Evolutionary conservation across 2,888 invertebrate genomes (phyloP), one percentile per base, ranked within the genome.

Genomic region (Amorpha juglandis): DNA sequence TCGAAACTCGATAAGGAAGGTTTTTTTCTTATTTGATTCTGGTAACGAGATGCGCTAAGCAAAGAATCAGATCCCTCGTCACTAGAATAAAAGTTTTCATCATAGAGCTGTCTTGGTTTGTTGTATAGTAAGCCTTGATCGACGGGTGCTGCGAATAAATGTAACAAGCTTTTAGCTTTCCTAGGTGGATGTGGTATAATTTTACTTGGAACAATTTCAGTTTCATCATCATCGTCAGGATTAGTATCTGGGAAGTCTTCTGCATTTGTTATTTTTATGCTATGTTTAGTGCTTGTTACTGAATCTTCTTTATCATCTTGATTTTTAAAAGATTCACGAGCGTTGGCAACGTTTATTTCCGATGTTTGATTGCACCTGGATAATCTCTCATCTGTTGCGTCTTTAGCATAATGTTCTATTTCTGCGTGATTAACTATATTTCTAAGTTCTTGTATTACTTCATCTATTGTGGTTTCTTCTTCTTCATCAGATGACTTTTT

Each of bases 371-470:
- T 91, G 70, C 88, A 90, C 70, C 88, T 87, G 8, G 89, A 88
- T 48, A 90, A 87, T 64, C 85, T 84, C 55, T 83, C 83, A 63
- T 91, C 90, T 65, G 77, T 88, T 19, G 73, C 75, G 55, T 86
- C 92, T 74, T 92, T 94, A 71, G 91, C 88, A 67, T 94, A 94
- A 65, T 94, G 93, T 85, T 96, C 95, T 0, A 96, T 95, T 87
- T 97, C 97, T 0, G 97, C 97, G 77, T 97, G 96, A 80, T 96
- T 97, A 0, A 97, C 97, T 70, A 98, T 97, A 77, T 97, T 97
- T 71, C 96, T 94, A 48, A 98, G 87, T 83, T 97, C 97, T 85
- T 97, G 97, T 78, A 98, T 97, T 1, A 97, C 97, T 87, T 97
- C 97, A 77, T 97, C 97, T 70, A 98, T 97, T 1, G 97, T 97